phyloP scores from a whole-genome alignment of 2,888 invertebrate species.

The Pyralis farinalis region DNA sequence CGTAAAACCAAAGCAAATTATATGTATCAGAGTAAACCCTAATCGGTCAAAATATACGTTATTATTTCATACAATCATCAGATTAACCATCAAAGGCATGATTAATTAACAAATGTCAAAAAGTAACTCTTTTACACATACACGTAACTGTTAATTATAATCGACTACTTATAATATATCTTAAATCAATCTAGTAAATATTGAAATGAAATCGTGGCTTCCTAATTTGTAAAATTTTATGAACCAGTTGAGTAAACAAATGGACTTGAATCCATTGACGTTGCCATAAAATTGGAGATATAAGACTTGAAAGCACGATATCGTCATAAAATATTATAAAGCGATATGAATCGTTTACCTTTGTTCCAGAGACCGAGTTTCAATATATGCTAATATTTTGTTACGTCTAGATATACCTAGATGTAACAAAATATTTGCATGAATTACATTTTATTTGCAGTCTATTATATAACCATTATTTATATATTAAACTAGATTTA shows the following conservation, averaged over 20 bases:
- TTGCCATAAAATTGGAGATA: constrained; percentile 1
- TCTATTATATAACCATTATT: too few species aligned
- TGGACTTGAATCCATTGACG: constrained; percentile 2
- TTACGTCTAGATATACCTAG: too few species aligned
- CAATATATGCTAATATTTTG: too few species aligned
- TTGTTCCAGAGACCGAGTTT: constrained; percentile 1
- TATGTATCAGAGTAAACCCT: too few species aligned
- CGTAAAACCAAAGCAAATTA: too few species aligned
- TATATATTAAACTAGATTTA: too few species aligned
- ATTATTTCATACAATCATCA: too few species aligned
- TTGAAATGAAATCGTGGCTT: not conserved
- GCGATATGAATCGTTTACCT: constrained; percentile 2
- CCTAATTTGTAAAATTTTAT: constrained; percentile 4
- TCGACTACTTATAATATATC: too few species aligned
- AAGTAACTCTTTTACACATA: not conserved
- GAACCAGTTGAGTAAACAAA: not conserved
- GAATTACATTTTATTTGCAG: too few species aligned
- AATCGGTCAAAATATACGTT: too few species aligned
- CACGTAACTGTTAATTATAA: too few species aligned
- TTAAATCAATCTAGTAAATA: not conserved
- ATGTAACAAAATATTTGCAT: not conserved
- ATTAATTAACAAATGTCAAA: not conserved
- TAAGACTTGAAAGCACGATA: constrained; percentile 4
- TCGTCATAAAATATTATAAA: constrained; percentile 6
- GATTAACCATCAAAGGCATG: constrained; percentile 16